Evolutionary conservation across 2,797 vertebrate species (phyloP).

Genomic region (Bothrops alternatus): DNA sequence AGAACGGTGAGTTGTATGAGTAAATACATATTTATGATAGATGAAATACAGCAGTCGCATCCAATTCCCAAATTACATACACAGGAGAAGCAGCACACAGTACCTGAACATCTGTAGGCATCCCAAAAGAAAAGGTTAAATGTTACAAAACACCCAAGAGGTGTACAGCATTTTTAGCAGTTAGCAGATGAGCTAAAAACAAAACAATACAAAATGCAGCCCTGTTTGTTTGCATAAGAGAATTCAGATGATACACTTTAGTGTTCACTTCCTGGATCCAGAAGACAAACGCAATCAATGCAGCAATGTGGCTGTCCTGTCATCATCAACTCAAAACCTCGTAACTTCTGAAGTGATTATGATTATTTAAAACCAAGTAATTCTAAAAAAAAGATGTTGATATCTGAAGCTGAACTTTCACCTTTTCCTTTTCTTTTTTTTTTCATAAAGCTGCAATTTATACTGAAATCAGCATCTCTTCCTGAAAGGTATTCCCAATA

Average conservation of each 20-base stretch:
- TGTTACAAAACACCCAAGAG: conserved; percentile 50
- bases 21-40: conserved; percentile 52
- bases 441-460: conserved; percentile 21
- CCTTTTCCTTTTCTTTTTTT: conserved; percentile 9
- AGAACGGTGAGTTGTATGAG: conserved; percentile 48
- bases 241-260: neutral
- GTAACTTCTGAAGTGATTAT: conserved; percentile 11
- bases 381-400: neutral
- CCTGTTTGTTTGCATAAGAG: conserved; percentile 32
- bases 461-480: conserved; percentile 39
- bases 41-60: conserved; percentile 48
- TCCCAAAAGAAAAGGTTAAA: conserved; percentile 39
- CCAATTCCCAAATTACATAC: conserved; percentile 56
- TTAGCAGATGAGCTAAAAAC: conserved; percentile 36
- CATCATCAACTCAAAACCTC: neutral
- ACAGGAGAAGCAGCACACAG: conserved; percentile 57
- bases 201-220: conserved; percentile 10
- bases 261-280: neutral
- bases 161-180: conserved; percentile 50
- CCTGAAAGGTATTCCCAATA: conserved; percentile 53
- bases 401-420: neutral
- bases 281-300: neutral
- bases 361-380: conserved; percentile 14
- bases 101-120: conserved; percentile 63
- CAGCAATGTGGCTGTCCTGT: neutral